Base-by-base conservation (phyloP, 2,113 vertebrate genomes). In the Poeciliopsis occidentalis region DNA sequence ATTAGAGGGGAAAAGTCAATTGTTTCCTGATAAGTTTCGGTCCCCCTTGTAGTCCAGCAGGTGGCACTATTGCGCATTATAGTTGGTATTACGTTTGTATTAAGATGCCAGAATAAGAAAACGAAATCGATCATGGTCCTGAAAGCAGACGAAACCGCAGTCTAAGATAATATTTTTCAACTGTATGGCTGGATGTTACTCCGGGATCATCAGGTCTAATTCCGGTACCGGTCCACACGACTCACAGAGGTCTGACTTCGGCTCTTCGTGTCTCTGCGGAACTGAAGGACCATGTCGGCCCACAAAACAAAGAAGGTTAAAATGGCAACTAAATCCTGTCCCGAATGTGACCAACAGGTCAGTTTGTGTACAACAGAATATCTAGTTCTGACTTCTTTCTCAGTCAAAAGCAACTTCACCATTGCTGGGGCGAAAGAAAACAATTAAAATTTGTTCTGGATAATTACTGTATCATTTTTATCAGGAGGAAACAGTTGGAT, bases 311-410 rank as follows among this genome's bases (percentile, higher is more conserved):
- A 97, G 95, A 98, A 98, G 97, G 97, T 98, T 94, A 99, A 99
- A 95, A 98, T 99, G 97, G 97, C 97, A 81, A 98, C 97, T 69
- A 99, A 99, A 93, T 97, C 97, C n/a, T 99, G 97, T 85, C 97
- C 97, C 2, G 96, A 98, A 66, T 99, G 97, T 71, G 97, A 98
- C 96, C 97, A 98, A 96, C 97, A 99, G 97, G 97, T 99, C 93
- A 96, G 96, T 41, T 30, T 13, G 30, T n/a, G 44, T 66, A 6
- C 19, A 11, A 32, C 15, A 8, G 61, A 47, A 47, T 17, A 47
- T 47, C 17, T 47, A 17, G 17, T 47, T 47, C 44, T 47, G 44
- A 47, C 19, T 47, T 47, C 17, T 17, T 19, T 17, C 44, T 17
- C 44, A 47, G 13, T 4, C 17, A 17, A 19, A 19, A 47, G 17